Percentiles rank a stretch among this genome's conserved stretches.
Conservation (phyloP, 2,113 vertebrate genomes). For the Okapia johnstoni region DNA sequence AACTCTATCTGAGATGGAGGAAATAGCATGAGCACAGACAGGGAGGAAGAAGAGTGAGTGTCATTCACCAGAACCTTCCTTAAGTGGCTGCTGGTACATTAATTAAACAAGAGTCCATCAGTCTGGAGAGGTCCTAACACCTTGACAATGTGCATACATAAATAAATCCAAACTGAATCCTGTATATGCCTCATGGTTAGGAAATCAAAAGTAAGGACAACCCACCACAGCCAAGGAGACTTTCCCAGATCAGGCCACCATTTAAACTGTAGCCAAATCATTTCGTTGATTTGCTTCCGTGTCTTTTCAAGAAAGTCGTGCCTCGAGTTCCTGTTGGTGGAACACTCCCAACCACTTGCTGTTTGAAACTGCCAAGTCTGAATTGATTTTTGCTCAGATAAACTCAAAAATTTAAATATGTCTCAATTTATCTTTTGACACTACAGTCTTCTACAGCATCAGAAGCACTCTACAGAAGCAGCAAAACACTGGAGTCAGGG, state of each 20-base stretch:
- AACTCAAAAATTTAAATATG: background rate
- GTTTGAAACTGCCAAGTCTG: background rate
- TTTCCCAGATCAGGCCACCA: background rate
- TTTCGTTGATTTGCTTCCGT: background rate
- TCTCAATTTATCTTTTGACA: background rate
- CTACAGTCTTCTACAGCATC: background rate
- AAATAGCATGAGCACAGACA: background rate
- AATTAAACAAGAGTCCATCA: background rate
- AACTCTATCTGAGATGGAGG: background rate
- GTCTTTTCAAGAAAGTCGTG: background rate
- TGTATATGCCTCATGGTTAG: background rate
- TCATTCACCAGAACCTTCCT: background rate
- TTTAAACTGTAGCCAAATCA: background rate
- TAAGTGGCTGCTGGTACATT: background rate
- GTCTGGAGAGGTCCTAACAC: background rate
- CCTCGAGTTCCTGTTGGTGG: background rate
- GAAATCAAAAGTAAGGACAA: background rate
- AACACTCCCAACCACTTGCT: background rate
- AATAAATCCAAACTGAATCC: background rate
- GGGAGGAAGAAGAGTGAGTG: background rate
- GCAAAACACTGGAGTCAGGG: background rate
- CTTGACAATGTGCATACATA: background rate
- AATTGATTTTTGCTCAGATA: background rate
- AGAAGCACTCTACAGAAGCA: background rate
- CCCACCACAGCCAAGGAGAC: background rate